Evolutionary conservation across 1,140 invertebrate species (phyloP).

Genomic region (Drosophila eugracilis): DNA sequence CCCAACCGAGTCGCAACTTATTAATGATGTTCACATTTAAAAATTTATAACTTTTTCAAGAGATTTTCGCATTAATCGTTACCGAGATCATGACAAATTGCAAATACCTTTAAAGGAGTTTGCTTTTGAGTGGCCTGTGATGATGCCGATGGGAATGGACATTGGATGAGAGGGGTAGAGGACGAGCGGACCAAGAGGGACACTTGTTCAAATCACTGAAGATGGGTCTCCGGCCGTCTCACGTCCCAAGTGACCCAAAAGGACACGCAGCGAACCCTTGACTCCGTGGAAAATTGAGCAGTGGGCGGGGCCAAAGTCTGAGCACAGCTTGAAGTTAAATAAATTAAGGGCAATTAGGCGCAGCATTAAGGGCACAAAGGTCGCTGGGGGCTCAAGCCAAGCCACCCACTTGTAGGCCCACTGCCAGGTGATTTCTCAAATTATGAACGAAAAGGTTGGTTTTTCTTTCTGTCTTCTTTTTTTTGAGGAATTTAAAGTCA

Average conservation of each 20-base stretch:
- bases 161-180: background rate
- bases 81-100: constrained; percentile 42
- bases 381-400: constrained; percentile 10
- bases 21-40: constrained; percentile 33
- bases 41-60: constrained; percentile 3
- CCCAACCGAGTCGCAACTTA: constrained; percentile 7
- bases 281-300: constrained; percentile 22
- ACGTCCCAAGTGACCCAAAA: constrained; percentile 63
- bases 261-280: constrained; percentile 77
- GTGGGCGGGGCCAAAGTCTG: constrained; percentile 2
- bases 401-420: constrained; percentile 1
- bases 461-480: no score
- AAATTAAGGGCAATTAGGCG: constrained; percentile 81
- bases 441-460: constrained; percentile 60
- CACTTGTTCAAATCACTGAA: constrained; percentile 54
- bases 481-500: constrained; percentile 47
- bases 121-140: constrained; percentile 1
- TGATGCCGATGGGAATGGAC: constrained; percentile 18
- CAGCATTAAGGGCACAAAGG: constrained; percentile 71
- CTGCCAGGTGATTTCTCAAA: constrained; percentile 61
- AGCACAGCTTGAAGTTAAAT: constrained; percentile 80
- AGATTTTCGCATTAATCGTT: constrained; percentile 32
- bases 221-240: constrained; percentile 4
- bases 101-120: constrained; percentile 30
- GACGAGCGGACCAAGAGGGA: constrained; percentile 23